Evolutionary conservation across 2,888 invertebrate species (phyloP).

Genomic region (Unio pictorum): DNA sequence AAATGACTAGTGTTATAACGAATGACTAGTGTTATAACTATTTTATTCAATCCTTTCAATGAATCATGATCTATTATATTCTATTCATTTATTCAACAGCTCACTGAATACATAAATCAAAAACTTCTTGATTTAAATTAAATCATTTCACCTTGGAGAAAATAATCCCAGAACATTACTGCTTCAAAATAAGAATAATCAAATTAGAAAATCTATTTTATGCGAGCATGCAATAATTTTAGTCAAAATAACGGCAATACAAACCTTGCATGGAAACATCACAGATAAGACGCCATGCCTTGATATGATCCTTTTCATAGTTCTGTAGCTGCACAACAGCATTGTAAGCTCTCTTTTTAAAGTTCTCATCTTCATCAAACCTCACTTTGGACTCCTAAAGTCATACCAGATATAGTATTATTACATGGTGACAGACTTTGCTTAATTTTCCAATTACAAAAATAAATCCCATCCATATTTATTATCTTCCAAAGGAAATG

Average conservation of each 20-base stretch:
- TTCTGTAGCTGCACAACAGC: slow-evolving; percentile 94
- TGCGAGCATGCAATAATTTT: not conserved
- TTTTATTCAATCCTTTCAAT: no score
- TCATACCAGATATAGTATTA: no score
- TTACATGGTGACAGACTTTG: no score
- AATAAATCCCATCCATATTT: no score
- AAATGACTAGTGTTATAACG: no score
- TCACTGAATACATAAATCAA: not conserved
- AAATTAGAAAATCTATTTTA: no score
- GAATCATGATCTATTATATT: no score
- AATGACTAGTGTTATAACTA: no score
- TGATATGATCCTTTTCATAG: slow-evolving; percentile 84
- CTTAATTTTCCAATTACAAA: no score
- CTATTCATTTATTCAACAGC: not conserved
- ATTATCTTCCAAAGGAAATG: no score
- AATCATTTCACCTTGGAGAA: not conserved
- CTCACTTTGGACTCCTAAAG: slow-evolving; percentile 84
- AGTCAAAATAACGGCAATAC: not conserved
- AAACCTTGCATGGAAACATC: slow-evolving; percentile 87
- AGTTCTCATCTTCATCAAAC: slow-evolving; percentile 93
- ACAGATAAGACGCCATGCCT: slow-evolving; percentile 97
- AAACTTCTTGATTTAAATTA: no score
- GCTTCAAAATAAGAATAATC: not conserved
- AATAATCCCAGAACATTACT: not conserved
- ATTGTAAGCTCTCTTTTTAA: slow-evolving; percentile 93